A percentile compares a stretch with the other conserved stretches of the same genome.
phyloP scores from a whole-genome alignment of 2,797 vertebrate species.

The Falco cherrug region DNA sequence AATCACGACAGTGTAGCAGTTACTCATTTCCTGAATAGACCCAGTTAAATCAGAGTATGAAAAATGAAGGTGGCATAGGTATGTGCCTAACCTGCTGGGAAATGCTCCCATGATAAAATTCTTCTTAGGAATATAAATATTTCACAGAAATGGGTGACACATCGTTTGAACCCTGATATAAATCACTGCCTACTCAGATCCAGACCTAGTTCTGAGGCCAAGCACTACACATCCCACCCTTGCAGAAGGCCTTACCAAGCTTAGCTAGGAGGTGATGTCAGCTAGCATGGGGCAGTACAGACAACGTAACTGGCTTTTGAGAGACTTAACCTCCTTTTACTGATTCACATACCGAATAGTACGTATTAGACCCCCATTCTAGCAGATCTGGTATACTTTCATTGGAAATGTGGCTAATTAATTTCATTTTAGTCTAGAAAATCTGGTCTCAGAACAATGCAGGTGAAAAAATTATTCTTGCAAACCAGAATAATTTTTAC shows the following conservation, averaged over 20 bases:
- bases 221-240: not conserved
- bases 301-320: not conserved
- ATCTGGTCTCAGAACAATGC: not conserved
- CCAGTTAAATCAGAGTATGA: conserved; percentile 58
- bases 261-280: not conserved
- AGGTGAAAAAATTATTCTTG: not conserved
- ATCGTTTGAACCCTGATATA: not conserved
- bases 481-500: not conserved
- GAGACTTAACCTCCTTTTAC: not conserved
- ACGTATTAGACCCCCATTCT: not conserved
- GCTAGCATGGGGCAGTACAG: not conserved
- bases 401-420: not conserved
- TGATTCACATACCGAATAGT: not conserved
- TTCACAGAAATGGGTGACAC: conserved; percentile 21
- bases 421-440: not conserved
- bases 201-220: not conserved
- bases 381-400: not conserved
- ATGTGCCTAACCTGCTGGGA: not conserved
- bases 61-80: conserved; percentile 38
- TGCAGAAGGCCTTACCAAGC: not conserved
- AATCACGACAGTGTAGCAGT: not conserved
- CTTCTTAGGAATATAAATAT: conserved; percentile 16
- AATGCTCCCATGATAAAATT: conserved; percentile 15
- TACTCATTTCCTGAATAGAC: conserved; percentile 27
- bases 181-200: conserved; percentile 6